These are phyloP conservation scores for Sardina pilchardus DNA, from an alignment of 2,113 vertebrate genomes.

Conservation along the genomic window DNA sequence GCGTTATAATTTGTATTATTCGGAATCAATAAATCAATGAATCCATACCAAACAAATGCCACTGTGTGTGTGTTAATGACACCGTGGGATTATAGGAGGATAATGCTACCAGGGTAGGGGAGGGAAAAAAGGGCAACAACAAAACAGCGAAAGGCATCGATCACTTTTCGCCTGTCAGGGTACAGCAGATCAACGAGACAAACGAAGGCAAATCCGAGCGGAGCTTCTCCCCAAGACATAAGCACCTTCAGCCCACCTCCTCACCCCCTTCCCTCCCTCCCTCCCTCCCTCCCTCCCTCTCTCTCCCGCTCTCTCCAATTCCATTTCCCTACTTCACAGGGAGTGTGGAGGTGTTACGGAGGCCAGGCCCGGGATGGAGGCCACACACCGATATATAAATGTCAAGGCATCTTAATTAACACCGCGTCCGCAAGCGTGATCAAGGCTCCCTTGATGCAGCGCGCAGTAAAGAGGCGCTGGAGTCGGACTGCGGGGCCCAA, in stretches of 20 bases:
- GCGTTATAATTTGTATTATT: conserved; percentile 70
- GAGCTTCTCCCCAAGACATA: conserved; percentile 26
- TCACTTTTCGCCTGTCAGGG: conserved; percentile 49
- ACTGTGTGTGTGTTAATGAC: conserved; percentile 70
- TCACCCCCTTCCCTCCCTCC: not conserved
- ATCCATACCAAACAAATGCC: conserved; percentile 74
- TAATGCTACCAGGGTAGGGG: conserved; percentile 60
- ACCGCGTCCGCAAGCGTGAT: conserved; percentile 67
- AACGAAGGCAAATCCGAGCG: conserved; percentile 14
- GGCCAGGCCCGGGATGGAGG: conserved; percentile 59
- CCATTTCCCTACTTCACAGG: conserved; percentile 14
- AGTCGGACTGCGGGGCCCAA: conserved; percentile 49
- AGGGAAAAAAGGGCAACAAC: not conserved
- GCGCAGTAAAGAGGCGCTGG: conserved; percentile 38
- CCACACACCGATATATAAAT: conserved; percentile 62
- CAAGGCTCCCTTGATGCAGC: conserved; percentile 66
- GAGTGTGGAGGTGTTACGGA: conserved; percentile 53
- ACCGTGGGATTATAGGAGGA: conserved; percentile 70
- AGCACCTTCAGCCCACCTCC: not conserved
- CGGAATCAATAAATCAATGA: conserved; percentile 68
- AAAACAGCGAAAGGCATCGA: conserved; percentile 54
- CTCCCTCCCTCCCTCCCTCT: not conserved
- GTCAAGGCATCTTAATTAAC: conserved; percentile 75
- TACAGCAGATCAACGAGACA: conserved; percentile 35
- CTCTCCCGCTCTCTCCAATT: not conserved